Conservation (phyloP, 2,113 vertebrate species). For the Thomomys bottae region DNA sequence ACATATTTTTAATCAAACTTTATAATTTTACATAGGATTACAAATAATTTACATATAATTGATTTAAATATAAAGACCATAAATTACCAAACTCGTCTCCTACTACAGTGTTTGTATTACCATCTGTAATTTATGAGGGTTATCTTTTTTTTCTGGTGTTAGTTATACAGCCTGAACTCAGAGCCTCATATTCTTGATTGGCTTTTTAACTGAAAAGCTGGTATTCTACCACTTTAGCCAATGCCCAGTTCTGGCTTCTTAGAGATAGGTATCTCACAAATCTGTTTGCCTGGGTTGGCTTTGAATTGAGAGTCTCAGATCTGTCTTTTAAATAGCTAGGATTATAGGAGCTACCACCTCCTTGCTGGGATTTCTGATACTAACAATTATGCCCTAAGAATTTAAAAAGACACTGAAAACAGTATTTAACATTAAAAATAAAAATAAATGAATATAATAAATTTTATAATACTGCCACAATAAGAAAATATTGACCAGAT, state of each 20-base stretch:
- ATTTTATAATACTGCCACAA: constrained; percentile 28
- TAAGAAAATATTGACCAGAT: constrained; percentile 53
- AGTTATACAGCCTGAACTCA: too few relatives aligned
- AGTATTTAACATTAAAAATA: constrained; percentile 39
- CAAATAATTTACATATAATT: not conserved
- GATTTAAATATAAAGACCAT: constrained; percentile 40
- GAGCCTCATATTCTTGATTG: too few relatives aligned
- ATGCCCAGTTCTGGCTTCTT: too few relatives aligned
- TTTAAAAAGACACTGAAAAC: constrained; percentile 8
- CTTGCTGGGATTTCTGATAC: not conserved
- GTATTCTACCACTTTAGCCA: too few relatives aligned
- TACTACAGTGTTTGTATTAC: not conserved
- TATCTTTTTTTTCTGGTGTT: too few relatives aligned
- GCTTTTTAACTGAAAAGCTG: too few relatives aligned
- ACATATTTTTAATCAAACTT: constrained; percentile 1
- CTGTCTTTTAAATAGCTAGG: too few relatives aligned
- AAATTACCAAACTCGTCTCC: not conserved
- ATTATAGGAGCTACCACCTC: too few relatives aligned
- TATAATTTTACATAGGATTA: not conserved
- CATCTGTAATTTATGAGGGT: not conserved
- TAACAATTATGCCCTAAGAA: not conserved
- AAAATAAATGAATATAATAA: constrained; percentile 42
- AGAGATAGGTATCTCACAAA: too few relatives aligned
- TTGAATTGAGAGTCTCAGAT: too few relatives aligned
- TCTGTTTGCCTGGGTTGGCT: too few relatives aligned